These are phyloP conservation scores for Anadara kagoshimensis DNA, from an alignment of 1,140 invertebrate genomes.

Conservation along the genomic window DNA sequence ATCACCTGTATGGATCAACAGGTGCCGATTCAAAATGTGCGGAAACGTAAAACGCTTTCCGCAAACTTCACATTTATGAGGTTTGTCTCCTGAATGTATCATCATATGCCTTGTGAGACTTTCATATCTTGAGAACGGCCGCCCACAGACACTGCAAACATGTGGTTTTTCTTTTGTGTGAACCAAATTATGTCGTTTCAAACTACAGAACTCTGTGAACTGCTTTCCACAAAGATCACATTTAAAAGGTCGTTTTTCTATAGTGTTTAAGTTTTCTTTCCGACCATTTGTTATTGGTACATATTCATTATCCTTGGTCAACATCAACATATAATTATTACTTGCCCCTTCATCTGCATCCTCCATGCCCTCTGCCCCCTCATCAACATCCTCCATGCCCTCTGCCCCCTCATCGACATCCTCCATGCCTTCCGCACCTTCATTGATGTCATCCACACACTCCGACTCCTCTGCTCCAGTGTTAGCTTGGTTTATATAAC, in stretches of 20 bases:
- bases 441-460: no score
- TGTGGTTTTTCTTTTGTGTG: constrained; percentile 79
- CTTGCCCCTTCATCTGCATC: no score
- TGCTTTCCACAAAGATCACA: constrained; percentile 58
- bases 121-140: constrained; percentile 90
- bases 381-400: no score
- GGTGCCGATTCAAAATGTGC: constrained; percentile 7
- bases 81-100: constrained; percentile 39
- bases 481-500: no score
- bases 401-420: no score
- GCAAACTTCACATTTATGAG: constrained; percentile 25
- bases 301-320: no score
- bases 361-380: no score
- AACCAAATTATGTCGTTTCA: constrained; percentile 78
- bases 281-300: no score
- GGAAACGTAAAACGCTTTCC: neutral
- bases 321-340: no score
- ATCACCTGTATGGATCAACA: constrained; percentile 18
- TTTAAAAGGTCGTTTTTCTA: constrained; percentile 43
- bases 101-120: constrained; percentile 93
- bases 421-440: no score
- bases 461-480: no score
- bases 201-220: constrained; percentile 8
- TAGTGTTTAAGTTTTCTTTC: no score
- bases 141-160: constrained; percentile 81